A percentile compares a stretch with the other conserved stretches of the same genome.
These are phyloP conservation scores for Eilema caniola DNA, from an alignment of 2,888 invertebrate species.

Conservation along the genomic window DNA sequence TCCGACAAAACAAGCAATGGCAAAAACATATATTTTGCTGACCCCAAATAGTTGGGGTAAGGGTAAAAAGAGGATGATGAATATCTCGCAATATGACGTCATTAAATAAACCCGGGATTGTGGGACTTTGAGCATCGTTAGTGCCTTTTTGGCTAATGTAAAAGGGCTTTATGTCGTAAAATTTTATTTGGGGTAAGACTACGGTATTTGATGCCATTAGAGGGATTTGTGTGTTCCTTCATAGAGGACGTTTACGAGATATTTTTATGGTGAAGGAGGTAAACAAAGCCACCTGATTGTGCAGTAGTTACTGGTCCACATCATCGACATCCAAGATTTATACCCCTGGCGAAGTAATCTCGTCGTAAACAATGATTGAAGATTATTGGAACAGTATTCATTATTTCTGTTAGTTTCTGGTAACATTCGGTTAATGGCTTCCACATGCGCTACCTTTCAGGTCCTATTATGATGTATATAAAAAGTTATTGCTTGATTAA, in stretches of 20 bases:
- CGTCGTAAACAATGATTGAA: no score
- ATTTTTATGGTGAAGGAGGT: background rate
- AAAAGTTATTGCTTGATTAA: no score
- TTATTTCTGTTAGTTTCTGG: no score
- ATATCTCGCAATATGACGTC: constrained; percentile 25
- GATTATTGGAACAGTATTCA: no score
- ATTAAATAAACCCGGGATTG: constrained; percentile 29
- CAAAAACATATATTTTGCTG: constrained; percentile 7
- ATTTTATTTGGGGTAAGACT: constrained; percentile 22
- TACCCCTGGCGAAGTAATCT: no score
- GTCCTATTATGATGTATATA: no score
- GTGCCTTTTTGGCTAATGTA: constrained; percentile 22
- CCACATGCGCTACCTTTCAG: no score
- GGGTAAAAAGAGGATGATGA: constrained; percentile 10
- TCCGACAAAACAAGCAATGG: background rate
- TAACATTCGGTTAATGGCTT: no score
- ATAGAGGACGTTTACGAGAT: background rate
- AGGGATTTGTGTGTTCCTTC: constrained; percentile 6
- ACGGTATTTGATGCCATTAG: constrained; percentile 18
- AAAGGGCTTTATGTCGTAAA: constrained; percentile 19
- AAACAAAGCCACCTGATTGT: background rate
- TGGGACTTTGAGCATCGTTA: constrained; percentile 16
- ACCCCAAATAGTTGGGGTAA: constrained; percentile 3
- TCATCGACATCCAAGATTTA: no score
- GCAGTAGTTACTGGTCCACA: background rate